Conservation (phyloP, 2,888 invertebrate genomes). For the Himalopsyche kuldschensis region DNA sequence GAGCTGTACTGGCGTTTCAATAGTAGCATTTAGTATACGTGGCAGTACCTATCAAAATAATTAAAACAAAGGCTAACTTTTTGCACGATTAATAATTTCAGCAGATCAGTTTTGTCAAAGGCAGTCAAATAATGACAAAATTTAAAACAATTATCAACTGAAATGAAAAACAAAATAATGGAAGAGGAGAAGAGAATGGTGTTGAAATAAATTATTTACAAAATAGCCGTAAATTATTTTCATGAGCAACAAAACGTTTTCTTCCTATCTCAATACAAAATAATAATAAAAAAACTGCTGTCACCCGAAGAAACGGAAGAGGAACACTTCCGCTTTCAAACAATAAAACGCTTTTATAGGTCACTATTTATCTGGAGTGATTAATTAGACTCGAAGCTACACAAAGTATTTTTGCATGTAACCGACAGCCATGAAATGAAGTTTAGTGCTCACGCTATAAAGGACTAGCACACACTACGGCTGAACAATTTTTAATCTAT, state of each 20-base stretch:
- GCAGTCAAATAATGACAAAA: too few species aligned
- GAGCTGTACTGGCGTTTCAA: too few species aligned
- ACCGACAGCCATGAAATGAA: constrained; percentile 13
- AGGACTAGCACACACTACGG: neutral
- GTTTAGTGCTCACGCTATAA: neutral
- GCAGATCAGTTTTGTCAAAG: too few species aligned
- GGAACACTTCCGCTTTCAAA: constrained; percentile 1
- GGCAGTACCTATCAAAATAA: too few species aligned
- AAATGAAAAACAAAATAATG: neutral
- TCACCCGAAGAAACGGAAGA: neutral
- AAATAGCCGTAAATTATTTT: neutral
- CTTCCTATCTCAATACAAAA: neutral
- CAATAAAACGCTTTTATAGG: constrained; percentile 23
- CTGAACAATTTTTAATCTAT: neutral
- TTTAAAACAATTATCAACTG: too few species aligned
- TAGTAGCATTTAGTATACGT: too few species aligned
- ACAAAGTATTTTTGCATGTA: constrained; percentile 23
- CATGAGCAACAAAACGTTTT: neutral
- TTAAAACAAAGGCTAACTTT: too few species aligned
- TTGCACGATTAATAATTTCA: too few species aligned
- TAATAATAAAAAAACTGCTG: neutral
- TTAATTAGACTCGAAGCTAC: constrained; percentile 15
- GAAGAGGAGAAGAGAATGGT: neutral
- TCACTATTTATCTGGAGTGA: constrained; percentile 26
- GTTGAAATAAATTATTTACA: neutral